Percentiles rank a stretch among this genome's conserved stretches.
Evolutionary conservation across 2,113 vertebrate species (phyloP).

Genomic region (Nothocercus nigrocapillus): DNA sequence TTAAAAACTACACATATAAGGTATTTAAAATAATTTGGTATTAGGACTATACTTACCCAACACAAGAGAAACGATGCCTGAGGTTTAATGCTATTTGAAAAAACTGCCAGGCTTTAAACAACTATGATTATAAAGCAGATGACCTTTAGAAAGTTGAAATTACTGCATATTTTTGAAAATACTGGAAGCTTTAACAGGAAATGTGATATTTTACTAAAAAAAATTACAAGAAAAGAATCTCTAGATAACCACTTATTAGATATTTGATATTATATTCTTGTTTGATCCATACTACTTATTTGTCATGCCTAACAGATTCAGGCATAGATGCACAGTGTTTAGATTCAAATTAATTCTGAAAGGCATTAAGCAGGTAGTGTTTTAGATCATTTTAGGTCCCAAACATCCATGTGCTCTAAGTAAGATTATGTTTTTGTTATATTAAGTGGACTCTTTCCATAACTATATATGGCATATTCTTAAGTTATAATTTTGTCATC

Average conservation of each 20-base stretch:
- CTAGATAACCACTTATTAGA: neutral
- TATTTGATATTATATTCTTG: neutral
- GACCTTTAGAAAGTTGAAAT: neutral
- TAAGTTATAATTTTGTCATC: neutral
- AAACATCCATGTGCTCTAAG: neutral
- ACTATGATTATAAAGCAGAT: neutral
- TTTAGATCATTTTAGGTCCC: neutral
- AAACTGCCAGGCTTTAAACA: conserved; percentile 23
- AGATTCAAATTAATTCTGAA: neutral
- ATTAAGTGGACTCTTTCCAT: neutral
- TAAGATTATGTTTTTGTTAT: neutral
- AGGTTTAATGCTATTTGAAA: conserved; percentile 1
- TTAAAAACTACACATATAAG: neutral
- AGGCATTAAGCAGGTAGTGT: neutral
- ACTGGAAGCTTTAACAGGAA: neutral
- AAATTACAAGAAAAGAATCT: neutral
- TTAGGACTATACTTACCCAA: conserved; percentile 18
- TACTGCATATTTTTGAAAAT: neutral
- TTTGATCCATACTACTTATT: neutral
- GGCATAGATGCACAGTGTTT: rapidly evolving
- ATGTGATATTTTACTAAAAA: neutral
- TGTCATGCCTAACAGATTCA: neutral
- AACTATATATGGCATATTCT: neutral
- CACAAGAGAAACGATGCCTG: neutral
- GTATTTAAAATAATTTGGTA: neutral